Evolutionary conservation across 2,797 vertebrate genomes (phyloP), one percentile per base, ranked within the genome.

Genomic region (Sebastes trivittatus): DNA sequence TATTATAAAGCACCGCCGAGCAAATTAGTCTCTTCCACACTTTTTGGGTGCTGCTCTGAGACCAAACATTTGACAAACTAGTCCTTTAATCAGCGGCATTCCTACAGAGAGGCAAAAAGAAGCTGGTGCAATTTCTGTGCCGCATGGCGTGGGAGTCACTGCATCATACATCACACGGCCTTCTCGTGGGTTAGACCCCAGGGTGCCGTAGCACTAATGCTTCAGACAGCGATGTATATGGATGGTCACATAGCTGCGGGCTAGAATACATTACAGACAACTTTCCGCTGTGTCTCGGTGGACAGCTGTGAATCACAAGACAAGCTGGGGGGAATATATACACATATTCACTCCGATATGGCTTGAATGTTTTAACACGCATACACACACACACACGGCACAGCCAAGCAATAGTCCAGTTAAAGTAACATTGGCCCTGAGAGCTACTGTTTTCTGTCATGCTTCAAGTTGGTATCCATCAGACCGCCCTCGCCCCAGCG

Each of bases 231-330:
- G 1, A 75, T 84, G 78, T 81, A 85, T 91, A 76, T 70, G 84
- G 71, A 87, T 71, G 85, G 82, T 54, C 83, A 81, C 67, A 83
- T 74, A 59, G 81, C 91, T 79, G 27, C 79, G 49, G 86, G 89
- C 81, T 63, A 79, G 84, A 93, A 92, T 89, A 78, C 82, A 89
- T 89, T 69, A 83, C 29, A 56, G 74, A 59, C 46, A 61, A 81
- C 80, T 67, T 78, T 81, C 75, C 23, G 11, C 65, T 16, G 52
- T 3, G 74, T 77, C 86, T 78, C 83, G 9, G 72, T 4, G 73
- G 86, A 78, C 34, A 36, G 25, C 42, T 68, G 49, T 11, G 70
- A 54, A 77, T 64, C 77, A 29, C 49, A 13, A 60, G 46, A n/a
- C 56, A 64, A 62, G 73, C 59, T 54, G 56, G 38, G 30, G 46